Conservation (phyloP, 53 echinoderm and acorn worm species). For the Mesocentrotus franciscanus region DNA sequence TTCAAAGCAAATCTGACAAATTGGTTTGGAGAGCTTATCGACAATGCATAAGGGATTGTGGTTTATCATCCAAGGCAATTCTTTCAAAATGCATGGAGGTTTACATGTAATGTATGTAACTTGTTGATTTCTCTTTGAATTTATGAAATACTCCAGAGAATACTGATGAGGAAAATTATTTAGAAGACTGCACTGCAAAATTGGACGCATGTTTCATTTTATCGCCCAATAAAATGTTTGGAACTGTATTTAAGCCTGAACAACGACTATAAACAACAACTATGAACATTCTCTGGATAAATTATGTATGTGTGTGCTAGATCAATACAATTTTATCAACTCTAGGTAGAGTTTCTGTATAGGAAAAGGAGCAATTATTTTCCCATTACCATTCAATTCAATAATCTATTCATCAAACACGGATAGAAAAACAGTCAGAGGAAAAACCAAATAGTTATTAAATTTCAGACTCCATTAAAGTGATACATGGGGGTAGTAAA, state of each 20-base stretch:
- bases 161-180: not conserved
- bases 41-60: not conserved
- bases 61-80: not conserved
- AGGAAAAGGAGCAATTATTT: not conserved
- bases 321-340: not conserved
- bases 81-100: not conserved
- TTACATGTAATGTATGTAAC: not conserved
- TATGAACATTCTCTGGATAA: not conserved
- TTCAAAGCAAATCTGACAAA: conserved; percentile 8
- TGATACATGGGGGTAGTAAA: not conserved
- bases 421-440: not conserved
- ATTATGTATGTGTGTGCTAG: not conserved
- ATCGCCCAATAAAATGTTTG: not conserved
- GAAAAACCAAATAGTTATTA: not conserved
- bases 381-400: not conserved
- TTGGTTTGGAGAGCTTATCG: not conserved
- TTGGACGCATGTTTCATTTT: not conserved
- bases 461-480: not conserved
- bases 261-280: not conserved
- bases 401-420: not conserved
- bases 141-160: not conserved
- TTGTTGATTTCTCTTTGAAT: not conserved
- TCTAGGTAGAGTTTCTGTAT: not conserved
- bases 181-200: not conserved
- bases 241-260: not conserved